Base-by-base conservation (phyloP, 2,888 invertebrate genomes). In the Plagiodera versicolora region DNA sequence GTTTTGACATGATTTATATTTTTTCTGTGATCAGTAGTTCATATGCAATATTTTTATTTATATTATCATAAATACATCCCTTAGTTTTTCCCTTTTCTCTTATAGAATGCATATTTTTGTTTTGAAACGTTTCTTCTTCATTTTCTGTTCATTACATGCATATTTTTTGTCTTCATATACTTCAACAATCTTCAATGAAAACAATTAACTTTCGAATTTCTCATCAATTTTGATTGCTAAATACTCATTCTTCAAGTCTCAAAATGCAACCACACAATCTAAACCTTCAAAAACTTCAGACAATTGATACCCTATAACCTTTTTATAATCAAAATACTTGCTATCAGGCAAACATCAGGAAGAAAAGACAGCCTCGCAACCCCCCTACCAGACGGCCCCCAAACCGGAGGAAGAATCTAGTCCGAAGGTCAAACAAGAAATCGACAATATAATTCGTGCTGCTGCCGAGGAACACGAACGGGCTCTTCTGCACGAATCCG, bases 391-490 rank as follows among this genome's bases (percentile, higher is more conserved):
- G 39, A 47, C 20, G 18, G 19, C 49, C 9, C 14, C 28, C 16
- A 64, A 56, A 46, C 8, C 20, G n/a, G 58, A 64, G 19, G 32
- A 58, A n/a, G 54, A 57, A 24, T 28, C 50, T 10, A 56, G 64
- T 55, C 62, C 60, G 14, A 70, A 73, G 60, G 64, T 66, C 17
- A 73, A 72, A 57, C 66, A 69, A 48, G 75, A 75, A 49, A 79
- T 80, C 53, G 78, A 79, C 56, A 73, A 73, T 51, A 80, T 80
- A 46, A 79, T 80, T n/a, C 69, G 74, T 20, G 72, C 76, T 28
- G 79, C 79, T 0, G 74, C 73, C 8, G 70, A 77, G 53, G 80
- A 80, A 63, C 78, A 79, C 64, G 77, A 77, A 66, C 72, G 72
- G 57, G 67, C 68, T 6, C 58, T 70, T 6, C 58, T 66, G n/a